Evolutionary conservation across 2,888 invertebrate genomes (phyloP), one percentile per base, ranked within the genome.

Genomic region (Pteria penguin): DNA sequence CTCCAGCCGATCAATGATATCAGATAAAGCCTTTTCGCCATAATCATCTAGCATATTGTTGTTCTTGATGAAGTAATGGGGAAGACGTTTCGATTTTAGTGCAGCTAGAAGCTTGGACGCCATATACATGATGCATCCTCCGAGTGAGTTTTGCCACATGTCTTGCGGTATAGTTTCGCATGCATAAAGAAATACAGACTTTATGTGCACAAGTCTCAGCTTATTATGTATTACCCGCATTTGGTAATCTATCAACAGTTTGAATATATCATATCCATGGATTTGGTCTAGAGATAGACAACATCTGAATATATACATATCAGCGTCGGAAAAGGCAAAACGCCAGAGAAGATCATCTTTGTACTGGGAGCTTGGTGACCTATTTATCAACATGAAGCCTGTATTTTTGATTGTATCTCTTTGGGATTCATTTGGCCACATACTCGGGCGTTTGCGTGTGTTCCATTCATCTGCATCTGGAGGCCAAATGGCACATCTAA

Each of bases 21-120:
- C 55, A 27, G 55, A 14, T n/a, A 77, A 24, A 3, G 77, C 76
- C 5, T 36, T 2, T 4, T 68, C 70, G 4, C 52, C 29, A 2
- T 77, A 26, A 4, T 72, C 36, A 11, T 75, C 77, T 8, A 83
- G 67, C 81, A 82, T 79, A 22, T 83, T 83, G 24, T 80, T 78
- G 14, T 72, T 24, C 8, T 61, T 67, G 5, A 83, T 65, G 36
- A 83, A 83, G 29, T 82, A 83, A 33, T 79, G 74, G 1, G 81
- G 79, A 0, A 83, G 26, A 24, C 29, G 22, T 33, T 60, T 61
- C 0, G 45, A 31, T 8, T 55, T 57, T 2, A 82, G 26, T 2
- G 52, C 55, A 1, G 45, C 55, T 8, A 72, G 27, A 22, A 83
- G 58, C 60, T 65, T 63, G 36, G 75, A 75, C 2, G 80, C 24